Base-by-base conservation (phyloP, 2,888 invertebrate species). In the Macroteleia sp. region DNA sequence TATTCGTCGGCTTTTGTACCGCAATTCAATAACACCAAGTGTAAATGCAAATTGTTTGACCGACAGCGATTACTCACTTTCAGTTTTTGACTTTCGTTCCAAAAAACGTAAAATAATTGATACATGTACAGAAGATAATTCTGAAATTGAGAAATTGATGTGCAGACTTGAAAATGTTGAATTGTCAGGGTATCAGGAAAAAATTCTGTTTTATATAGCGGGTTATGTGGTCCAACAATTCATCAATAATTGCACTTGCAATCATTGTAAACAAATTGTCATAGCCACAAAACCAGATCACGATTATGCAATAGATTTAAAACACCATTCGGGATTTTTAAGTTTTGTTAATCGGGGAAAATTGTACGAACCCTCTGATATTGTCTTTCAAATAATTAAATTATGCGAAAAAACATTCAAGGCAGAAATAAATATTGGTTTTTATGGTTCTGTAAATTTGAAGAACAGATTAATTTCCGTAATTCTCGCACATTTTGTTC, bases 341-440 rank as follows among this genome's bases (percentile, higher is more conserved):
- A 34, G 1, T 34, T 56, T 56, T 46, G 46, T 64, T 20, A 52
- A 64, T 32, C 62, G 62, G 0, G 41, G 41, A 5, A 64, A 64
- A 42, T 12, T 64, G 3, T 42, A 25, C 25, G n/a, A n/a, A n/a
- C n/a, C n/a, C n/a, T n/a, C n/a, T n/a, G n/a, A n/a, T n/a, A n/a
- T n/a, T 25, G 6, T 25, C 6, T 25, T 25, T 25, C 3, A 25
- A 25, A 25, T 25, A 3, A 25, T 25, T 25, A 25, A 25, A 25
- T 6, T 25, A 25, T 25, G 25, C 25, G 6, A 25, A 25, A 25
- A 25, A 25, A 5, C 3, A 5, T 25, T 25, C 6, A 3, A 25
- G 6, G 6, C 25, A 5, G 25, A 25, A 25, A 25, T 3, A 25
- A 25, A 25, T 5, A 25, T 6, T 25, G 25, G 25, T 25, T 25